Conservation (phyloP, 2,888 invertebrate genomes). For the Morpho deidamia region DNA sequence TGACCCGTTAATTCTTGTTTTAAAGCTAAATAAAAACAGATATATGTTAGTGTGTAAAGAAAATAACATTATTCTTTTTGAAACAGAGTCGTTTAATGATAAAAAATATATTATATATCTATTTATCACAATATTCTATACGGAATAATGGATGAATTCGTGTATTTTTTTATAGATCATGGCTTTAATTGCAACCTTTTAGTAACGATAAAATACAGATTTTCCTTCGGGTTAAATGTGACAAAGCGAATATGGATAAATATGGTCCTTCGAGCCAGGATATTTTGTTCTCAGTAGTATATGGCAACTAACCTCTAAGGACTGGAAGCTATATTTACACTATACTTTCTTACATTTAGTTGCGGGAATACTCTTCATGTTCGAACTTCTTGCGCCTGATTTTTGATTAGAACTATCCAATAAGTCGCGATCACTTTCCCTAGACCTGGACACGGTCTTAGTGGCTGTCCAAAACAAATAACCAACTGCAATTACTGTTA, state of each 20-base stretch:
- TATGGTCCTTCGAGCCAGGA: background rate
- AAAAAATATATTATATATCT: too few relatives aligned
- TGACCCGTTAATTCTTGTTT: constrained; percentile 1
- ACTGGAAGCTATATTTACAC: background rate
- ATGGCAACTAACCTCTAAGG: too few relatives aligned
- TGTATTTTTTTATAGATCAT: too few relatives aligned
- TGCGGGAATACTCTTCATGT: constrained; percentile 6
- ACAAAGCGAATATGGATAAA: background rate
- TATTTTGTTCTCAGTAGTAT: too few relatives aligned
- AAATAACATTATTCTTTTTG: too few relatives aligned
- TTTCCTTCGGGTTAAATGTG: background rate
- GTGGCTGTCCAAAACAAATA: constrained; percentile 63
- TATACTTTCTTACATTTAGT: constrained; percentile 14
- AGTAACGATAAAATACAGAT: too few relatives aligned
- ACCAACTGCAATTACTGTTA: constrained; percentile 53
- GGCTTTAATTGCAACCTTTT: too few relatives aligned
- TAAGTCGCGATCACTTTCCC: constrained; percentile 6
- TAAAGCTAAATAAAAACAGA: constrained; percentile 8
- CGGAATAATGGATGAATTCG: too few relatives aligned
- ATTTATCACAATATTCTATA: too few relatives aligned
- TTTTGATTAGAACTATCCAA: constrained; percentile 1
- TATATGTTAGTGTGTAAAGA: background rate
- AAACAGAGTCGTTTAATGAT: too few relatives aligned
- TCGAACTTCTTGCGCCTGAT: constrained; percentile 1
- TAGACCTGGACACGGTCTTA: constrained; percentile 27